Base-by-base conservation (phyloP, 2,113 vertebrate genomes). In the Anhinga anhinga region DNA sequence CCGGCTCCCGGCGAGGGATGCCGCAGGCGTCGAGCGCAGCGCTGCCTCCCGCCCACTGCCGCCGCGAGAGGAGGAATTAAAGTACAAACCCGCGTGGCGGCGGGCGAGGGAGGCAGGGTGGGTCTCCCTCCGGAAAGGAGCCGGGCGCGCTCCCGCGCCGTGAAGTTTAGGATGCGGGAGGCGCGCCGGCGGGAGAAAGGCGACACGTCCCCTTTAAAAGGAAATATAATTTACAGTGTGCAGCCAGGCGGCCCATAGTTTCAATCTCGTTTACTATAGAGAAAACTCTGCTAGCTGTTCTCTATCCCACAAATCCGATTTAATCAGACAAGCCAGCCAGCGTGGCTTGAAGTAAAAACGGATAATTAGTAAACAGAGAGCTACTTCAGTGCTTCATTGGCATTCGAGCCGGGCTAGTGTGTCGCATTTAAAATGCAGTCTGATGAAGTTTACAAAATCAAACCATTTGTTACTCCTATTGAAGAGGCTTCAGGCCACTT, bases 401-500 rank as follows among this genome's bases (percentile, higher is more conserved):
- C 99, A 99, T 99, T 99, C 99, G 99, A 99, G 99, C 98, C 99
- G 99, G 99, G 99, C 99, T 99, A 99, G 99, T 99, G 99, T 99
- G 99, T 99, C 99, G 99, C 99, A 99, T 99, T 99, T 99, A 99
- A 99, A 99, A 99, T 99, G 99, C 99, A 99, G 99, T 99, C 99
- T 99, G 99, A 99, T 99, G 99, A 99, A 99, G 99, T 99, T 99
- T 99, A 99, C 99, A 99, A 99, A 99, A 99, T 99, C 99, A 99
- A 99, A 99, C 99, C 99, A 99, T 99, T 99, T 99, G 99, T 99
- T 99, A 99, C 99, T 99, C 99, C 99, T 99, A 99, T 99, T 99
- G 99, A 99, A 99, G 99, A 99, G 99, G 99, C 99, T 99, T 99
- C 99, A 98, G 99, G 99, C 99, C 99, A 99, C 99, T 99, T 99